Evolutionary conservation across 37 sponge, comb jelly and placozoan species (phyloP), one percentile per base, ranked within the genome.

Genomic region (Halichondria panicea): DNA sequence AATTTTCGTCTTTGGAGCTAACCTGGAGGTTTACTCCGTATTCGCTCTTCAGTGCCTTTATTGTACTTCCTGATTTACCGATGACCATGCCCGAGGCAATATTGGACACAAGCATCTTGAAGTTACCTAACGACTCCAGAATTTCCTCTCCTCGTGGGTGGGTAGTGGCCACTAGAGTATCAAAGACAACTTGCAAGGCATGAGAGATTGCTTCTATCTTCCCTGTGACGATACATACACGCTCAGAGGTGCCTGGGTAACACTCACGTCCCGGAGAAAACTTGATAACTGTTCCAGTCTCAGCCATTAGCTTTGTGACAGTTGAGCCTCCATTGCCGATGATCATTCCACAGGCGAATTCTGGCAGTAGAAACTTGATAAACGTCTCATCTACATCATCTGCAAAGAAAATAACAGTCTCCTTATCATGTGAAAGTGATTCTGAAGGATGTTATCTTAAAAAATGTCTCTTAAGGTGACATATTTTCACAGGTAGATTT

Each of bases 71-170:
- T 9, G 90, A 84, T 68, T 93, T 97, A 2, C 97, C 97, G 33
- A 97, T 93, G 63, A 97, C 90, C 75, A 93, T 84, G 7, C 97
- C 97, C 5, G 97, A 83, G 1, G 94, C 84, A 31, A 87, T 87
- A 74, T 97, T 84, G 41, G 97, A 91, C 24, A 97, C 81, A 11
- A 97, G 82, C 69, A 97, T 76, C 70, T 81, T 80, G 25, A 93
- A 77, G 64, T 85, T 78, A 1, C 64, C 58, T 53, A 80, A 32
- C 9, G 43, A 63, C 48, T 76, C 74, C 27, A 69, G 69, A 0
- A 70, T 36, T 15, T 73, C 80, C 5, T 68, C 85, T 15, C 63
- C 30, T 43, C 68, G 74, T 0, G 41, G 57, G n/a, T 78, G 63
- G 25, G 45, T 43, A 0, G 78, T 37, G 27, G 77, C 77, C n/a